phyloP scores from a whole-genome alignment of 2,797 vertebrate species.

The Danio jaintianensis region DNA sequence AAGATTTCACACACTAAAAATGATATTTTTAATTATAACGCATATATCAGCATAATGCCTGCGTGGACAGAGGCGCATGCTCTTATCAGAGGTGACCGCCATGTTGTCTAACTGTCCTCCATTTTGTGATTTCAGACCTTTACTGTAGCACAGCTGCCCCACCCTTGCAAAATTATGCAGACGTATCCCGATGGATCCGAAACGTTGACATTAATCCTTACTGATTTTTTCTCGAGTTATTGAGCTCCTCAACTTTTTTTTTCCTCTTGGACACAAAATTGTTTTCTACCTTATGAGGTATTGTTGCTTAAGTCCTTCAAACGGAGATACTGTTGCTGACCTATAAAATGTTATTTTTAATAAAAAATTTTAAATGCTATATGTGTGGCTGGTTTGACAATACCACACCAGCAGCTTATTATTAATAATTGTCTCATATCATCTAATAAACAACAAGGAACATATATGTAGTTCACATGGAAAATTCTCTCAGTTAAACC shows the following conservation, averaged over 20 bases:
- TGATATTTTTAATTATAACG: not conserved
- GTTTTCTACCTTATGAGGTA: conserved; percentile 8
- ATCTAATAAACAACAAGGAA: conserved; percentile 10
- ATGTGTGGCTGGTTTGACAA: not conserved
- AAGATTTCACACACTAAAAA: not conserved
- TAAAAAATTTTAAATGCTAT: not conserved
- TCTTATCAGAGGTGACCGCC: conserved; percentile 68
- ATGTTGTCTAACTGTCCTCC: conserved; percentile 82
- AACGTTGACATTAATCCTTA: conserved; percentile 48
- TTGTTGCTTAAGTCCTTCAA: not conserved
- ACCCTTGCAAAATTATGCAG: conserved; percentile 54
- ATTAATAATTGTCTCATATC: not conserved
- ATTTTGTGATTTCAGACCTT: conserved; percentile 79
- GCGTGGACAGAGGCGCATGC: conserved; percentile 35
- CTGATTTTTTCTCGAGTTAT: conserved; percentile 25
- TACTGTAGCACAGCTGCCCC: conserved; percentile 58
- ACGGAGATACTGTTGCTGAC: not conserved
- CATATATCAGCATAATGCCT: not conserved
- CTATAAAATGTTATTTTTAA: not conserved
- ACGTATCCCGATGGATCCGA: conserved; percentile 47
- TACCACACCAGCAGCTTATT: not conserved
- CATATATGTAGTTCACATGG: not conserved
- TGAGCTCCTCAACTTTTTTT: conserved; percentile 30
- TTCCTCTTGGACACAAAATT: not conserved
- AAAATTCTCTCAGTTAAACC: not conserved